phyloP scores from a whole-genome alignment of 2,113 vertebrate genomes.

The Sporophila hypoxantha region DNA sequence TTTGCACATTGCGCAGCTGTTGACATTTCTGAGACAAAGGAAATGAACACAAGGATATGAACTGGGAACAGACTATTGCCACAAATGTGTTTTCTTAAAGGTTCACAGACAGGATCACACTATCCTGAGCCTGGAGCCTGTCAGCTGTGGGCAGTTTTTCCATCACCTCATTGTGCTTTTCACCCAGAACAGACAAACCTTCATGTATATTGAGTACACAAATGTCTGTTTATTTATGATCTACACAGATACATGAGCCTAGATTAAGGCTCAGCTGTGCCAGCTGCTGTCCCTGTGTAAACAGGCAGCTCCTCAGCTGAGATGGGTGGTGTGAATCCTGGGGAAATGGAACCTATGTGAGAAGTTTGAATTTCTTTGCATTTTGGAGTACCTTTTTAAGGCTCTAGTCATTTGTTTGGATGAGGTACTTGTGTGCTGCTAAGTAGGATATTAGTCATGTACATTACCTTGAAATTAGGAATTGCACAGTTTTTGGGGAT shows the following conservation, averaged over 20 bases:
- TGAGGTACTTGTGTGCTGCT: background rate
- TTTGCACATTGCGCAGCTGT: background rate
- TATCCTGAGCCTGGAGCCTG: background rate
- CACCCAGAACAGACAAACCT: background rate
- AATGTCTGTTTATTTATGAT: background rate
- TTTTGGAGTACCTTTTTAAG: background rate
- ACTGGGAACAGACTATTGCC: background rate
- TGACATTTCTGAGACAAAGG: background rate
- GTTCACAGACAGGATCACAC: background rate
- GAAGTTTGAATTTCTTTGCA: background rate
- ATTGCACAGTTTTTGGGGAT: background rate
- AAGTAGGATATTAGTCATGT: background rate
- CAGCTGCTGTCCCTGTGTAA: background rate
- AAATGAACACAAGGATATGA: background rate
- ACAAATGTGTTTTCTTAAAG: background rate
- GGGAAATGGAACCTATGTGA: background rate
- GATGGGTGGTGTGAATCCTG: background rate
- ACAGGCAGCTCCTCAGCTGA: background rate
- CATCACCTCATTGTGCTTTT: background rate
- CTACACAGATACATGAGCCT: background rate
- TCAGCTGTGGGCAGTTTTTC: background rate
- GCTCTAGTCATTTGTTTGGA: background rate
- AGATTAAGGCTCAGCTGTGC: background rate
- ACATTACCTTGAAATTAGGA: background rate
- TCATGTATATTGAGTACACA: background rate